These are phyloP conservation scores for Zapornia atra DNA, from an alignment of 2,113 vertebrate genomes.

Conservation along the genomic window DNA sequence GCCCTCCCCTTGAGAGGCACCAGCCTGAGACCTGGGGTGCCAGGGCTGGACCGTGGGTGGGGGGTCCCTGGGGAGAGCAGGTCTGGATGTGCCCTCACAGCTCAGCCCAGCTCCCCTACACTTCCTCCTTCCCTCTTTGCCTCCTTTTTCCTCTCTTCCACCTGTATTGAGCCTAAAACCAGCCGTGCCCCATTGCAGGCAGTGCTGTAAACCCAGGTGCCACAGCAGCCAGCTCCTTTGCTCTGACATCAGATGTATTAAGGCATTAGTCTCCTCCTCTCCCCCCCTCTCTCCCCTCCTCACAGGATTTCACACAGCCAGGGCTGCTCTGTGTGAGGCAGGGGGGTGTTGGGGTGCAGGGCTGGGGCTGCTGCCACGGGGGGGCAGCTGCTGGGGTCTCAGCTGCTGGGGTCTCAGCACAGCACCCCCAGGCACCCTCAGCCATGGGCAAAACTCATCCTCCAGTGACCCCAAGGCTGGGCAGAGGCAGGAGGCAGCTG, in stretches of 20 bases:
- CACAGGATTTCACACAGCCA: not conserved
- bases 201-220: not conserved
- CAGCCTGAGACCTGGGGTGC: not conserved
- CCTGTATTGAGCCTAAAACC: not conserved
- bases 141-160: not conserved
- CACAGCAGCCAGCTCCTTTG: not conserved
- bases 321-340: not conserved
- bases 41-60: not conserved
- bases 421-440: accelerated
- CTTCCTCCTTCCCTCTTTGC: not conserved
- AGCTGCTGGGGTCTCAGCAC: no score
- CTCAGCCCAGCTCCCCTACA: not conserved
- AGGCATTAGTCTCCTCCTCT: not conserved
- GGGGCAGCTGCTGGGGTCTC: no score
- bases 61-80: not conserved
- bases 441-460: not conserved
- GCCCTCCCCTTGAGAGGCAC: accelerated
- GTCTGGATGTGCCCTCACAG: not conserved
- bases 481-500: not conserved
- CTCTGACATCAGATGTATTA: conserved; percentile 40
- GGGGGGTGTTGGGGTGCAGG: no score
- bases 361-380: not conserved
- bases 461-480: not conserved
- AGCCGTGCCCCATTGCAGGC: not conserved
- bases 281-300: not conserved